A percentile compares a stretch with the other conserved stretches of the same genome.
These are phyloP conservation scores for Platycnemis pennipes DNA, from an alignment of 2,888 invertebrate species.

Conservation along the genomic window DNA sequence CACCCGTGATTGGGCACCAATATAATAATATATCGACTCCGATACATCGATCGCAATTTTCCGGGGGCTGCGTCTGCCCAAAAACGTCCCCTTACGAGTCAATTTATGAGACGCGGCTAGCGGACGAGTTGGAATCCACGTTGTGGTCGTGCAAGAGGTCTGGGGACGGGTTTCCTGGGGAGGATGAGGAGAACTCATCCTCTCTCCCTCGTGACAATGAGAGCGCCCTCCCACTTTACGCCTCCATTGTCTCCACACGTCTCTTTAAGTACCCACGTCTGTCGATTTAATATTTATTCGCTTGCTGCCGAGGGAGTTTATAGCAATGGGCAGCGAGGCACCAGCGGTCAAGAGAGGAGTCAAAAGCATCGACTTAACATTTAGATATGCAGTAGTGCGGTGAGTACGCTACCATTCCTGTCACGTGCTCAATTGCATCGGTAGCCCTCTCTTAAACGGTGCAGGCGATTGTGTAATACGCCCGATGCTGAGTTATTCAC, in stretches of 20 bases:
- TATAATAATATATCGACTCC: conserved; percentile 18
- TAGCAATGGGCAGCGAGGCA: background rate
- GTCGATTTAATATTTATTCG: background rate
- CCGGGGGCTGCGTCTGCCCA: conserved; percentile 8
- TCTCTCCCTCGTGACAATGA: background rate
- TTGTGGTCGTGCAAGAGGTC: background rate
- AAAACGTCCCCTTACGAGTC: conserved; percentile 54
- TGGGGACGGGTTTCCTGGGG: background rate
- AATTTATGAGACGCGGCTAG: conserved; percentile 20
- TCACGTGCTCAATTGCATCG: background rate
- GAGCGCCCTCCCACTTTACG: background rate
- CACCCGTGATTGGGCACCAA: conserved; percentile 9
- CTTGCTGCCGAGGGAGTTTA: background rate
- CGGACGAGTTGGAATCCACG: conserved; percentile 46
- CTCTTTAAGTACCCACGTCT: background rate
- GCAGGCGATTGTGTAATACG: background rate
- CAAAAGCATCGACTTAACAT: background rate
- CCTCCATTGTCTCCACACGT: background rate
- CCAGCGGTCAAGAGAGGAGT: background rate
- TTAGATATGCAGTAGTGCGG: background rate
- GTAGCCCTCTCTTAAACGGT: background rate
- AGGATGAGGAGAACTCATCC: background rate
- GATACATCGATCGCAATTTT: conserved; percentile 23
- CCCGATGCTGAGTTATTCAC: too few relatives aligned
- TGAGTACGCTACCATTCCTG: background rate